A percentile compares a stretch with the other conserved stretches of the same genome.
phyloP scores from a whole-genome alignment of 2,113 vertebrate genomes.

The Mesembrinibis cayennensis region DNA sequence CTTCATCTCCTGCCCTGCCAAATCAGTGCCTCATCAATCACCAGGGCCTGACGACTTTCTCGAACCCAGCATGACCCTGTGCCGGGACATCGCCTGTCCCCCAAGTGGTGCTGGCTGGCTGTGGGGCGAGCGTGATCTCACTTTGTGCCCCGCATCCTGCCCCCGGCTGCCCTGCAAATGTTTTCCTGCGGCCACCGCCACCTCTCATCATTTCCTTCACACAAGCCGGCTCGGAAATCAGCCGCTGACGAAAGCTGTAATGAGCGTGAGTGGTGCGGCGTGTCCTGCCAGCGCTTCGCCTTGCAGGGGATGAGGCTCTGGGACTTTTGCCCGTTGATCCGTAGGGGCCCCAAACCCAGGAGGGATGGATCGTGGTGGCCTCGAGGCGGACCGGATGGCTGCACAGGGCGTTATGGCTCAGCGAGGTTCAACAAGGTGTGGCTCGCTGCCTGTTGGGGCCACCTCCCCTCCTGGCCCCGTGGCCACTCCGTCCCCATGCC shows the following conservation, averaged over 20 bases:
- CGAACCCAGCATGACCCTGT: neutral
- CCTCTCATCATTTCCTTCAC: conserved; percentile 27
- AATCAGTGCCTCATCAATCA: neutral
- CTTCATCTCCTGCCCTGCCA: neutral
- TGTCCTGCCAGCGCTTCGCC: neutral
- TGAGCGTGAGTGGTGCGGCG: neutral
- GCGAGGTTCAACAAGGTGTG: neutral
- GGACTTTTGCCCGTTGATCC: neutral
- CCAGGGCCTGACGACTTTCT: neutral
- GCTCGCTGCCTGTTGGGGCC: neutral
- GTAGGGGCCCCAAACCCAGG: neutral
- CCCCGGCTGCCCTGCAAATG: neutral
- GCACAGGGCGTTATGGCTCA: fast-evolving
- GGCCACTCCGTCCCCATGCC: neutral
- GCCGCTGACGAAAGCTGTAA: neutral
- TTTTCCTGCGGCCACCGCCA: neutral
- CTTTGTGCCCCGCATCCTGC: neutral
- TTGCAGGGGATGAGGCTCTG: neutral
- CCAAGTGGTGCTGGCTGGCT: neutral
- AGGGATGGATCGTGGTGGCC: neutral
- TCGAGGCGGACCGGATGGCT: fast-evolving
- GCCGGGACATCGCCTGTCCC: neutral
- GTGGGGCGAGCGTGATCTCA: neutral
- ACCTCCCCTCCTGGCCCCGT: neutral
- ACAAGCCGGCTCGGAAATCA: neutral